Base-by-base conservation (phyloP, 2,797 vertebrate species). In the Hyperoplus lanceolatus region DNA sequence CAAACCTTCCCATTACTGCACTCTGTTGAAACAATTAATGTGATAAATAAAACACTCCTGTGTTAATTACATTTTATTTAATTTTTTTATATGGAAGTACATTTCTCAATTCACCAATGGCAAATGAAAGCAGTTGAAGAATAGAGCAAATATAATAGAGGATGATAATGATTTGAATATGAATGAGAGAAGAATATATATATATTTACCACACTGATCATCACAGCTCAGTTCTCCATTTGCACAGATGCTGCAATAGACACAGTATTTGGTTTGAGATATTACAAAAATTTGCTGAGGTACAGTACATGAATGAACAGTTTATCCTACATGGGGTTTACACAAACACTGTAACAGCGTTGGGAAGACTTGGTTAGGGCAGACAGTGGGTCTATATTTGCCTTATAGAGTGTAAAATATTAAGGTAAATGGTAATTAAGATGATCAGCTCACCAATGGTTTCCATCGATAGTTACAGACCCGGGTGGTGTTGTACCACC, bases 211-310 rank as follows among this genome's bases (percentile, higher is more conserved):
- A 81, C 94, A 95, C 10, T 77, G 71, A 4, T 72, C 18, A 48
- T 87, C 80, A 79, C 95, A 96, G 45, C 9, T 12, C n/a, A 95
- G 86, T 15, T 84, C 12, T 85, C 94, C 95, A 78, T 95, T 79
- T 80, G 87, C 82, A 90, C 95, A 96, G 43, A 79, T 2, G 75
- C 95, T 95, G 82, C 6, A 89, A 89, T 41, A 85, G 4, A 83
- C 46, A 89, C 39, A 62, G n/a, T n/a, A 45, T 45, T 55, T 48
- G 16, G 5, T 57, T 65, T 66, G 3, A 74, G 14, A 63, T 55
- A 38, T 4, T 55, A 16, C 8, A 50, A 14, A 65, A 12, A 14
- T 39, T 38, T 46, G 9, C 16, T 39, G 0, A 16, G 6, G 45
- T 29, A 55, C 55, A 48, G 29, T 29, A 29, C 29, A 29, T 29